Conservation (phyloP, 2,113 vertebrate genomes). For the Lepisosteus oculatus region DNA sequence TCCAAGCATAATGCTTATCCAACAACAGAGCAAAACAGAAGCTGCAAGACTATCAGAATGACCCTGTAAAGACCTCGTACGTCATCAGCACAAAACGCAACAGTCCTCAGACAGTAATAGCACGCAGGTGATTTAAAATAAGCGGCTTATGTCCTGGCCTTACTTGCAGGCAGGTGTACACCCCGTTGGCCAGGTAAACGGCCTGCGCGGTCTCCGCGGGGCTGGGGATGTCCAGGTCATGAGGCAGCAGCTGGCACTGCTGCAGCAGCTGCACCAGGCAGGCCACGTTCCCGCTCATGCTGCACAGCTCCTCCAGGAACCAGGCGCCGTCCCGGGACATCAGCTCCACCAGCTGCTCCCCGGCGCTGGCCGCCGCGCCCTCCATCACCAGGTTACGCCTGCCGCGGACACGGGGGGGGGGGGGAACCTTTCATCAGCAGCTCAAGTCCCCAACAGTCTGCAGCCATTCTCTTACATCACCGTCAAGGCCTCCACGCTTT, state of each 20-base stretch:
- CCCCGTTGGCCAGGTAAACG: conserved; percentile 87
- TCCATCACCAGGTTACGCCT: conserved; percentile 97
- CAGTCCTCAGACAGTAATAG: too few relatives aligned
- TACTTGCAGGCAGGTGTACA: conserved; percentile 94
- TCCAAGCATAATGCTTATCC: too few relatives aligned
- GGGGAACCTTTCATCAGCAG: too few relatives aligned
- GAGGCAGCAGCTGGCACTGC: conserved; percentile 83
- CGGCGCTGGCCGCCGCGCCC: conserved; percentile 86
- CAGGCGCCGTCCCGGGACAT: conserved; percentile 92
- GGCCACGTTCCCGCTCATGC: conserved; percentile 91
- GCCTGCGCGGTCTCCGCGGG: conserved; percentile 80
- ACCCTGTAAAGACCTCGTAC: too few relatives aligned
- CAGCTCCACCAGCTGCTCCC: conserved; percentile 90
- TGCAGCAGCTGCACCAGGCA: conserved; percentile 86
- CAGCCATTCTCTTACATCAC: too few relatives aligned
- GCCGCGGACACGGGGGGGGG: not conserved
- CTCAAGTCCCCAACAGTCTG: too few relatives aligned
- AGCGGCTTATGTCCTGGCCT: too few relatives aligned
- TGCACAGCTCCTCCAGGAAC: conserved; percentile 96
- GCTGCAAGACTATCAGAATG: too few relatives aligned
- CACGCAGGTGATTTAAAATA: too few relatives aligned
- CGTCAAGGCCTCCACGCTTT: too few relatives aligned
- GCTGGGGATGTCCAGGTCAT: conserved; percentile 87
- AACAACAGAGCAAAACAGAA: too few relatives aligned
- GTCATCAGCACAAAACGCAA: too few relatives aligned